Evolutionary conservation across 2,797 vertebrate species (phyloP), one percentile per base, ranked within the genome.

Genomic region (Tokudaia muenninki): DNA sequence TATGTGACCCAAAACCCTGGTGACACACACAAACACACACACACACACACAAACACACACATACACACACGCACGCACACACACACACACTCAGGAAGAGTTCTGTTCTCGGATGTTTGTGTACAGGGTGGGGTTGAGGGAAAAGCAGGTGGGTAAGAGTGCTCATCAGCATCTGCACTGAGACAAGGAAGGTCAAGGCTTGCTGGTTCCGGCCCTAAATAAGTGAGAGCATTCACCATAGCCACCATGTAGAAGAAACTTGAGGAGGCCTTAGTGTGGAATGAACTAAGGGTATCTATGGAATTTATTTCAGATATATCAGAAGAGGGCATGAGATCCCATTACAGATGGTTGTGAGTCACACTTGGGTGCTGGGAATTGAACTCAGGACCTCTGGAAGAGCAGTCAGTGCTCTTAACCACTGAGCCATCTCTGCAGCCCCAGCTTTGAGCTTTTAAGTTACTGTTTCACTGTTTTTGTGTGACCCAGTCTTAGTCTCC

Each of bases 71-170:
- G n/a, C n/a, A n/a, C n/a, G n/a, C n/a, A n/a, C n/a, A n/a, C n/a
- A n/a, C n/a, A n/a, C n/a, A n/a, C n/a, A n/a, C n/a, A n/a, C n/a
- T 17, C n/a, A 90, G 80, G 80, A 94, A 50, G 22, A 9, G 0
- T 0, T 19, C 67, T 34, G 10, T 12, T 13, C 21, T 0, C 10
- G 63, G 47, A 8, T 19, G 11, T 63, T 41, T n/a, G 5, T 22
- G 17, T 26, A 26, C 1, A 55, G 37, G 4, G 9, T 22, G 31
- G 47, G 16, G 10, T 44, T 11, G 16, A 41, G 82, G 19, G 44
- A 67, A 29, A 3, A 50, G 61, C 41, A 65, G 29, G 5, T 67
- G 29, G 3, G 61, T 61, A 65, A 17, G 6, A 9, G 22, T 26
- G 24, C 21, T 7, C 57, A 59, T 34, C 13, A 41, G 16, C n/a